Base-by-base conservation (phyloP, 1,140 invertebrate species). In the Macrotrachela quadricornifera region DNA sequence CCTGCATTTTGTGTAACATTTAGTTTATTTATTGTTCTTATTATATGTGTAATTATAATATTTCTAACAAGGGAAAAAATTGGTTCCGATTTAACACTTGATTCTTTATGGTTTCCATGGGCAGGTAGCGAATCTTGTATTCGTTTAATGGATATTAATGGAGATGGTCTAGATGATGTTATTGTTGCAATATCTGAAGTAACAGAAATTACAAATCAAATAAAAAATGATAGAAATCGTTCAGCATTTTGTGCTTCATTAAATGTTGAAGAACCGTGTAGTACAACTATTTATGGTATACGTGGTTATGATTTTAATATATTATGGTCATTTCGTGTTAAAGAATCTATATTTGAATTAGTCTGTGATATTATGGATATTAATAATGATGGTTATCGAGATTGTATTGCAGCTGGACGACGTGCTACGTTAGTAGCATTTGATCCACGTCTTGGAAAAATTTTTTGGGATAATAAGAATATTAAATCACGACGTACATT, bases 401-500 rank as follows among this genome's bases (percentile, higher is more conserved):
- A 67, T 51, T 68, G 66, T 56, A 57, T 68, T 21, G 57, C 61
- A 9, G 57, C 59, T 48, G 66, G 66, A 13, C 53, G 61, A 40
- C 51, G 54, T 15, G 55, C 54, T 0, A 60, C 61, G 3, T 21
- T 62, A n/a, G 52, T 63, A 18, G 66, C 64, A 21, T 57, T 68
- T 36, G 57, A 65, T 49, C 54, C 62, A 10, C 46, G 46, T 10
- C 63, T 56, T 44, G 65, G 65, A 64, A 46, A 44, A 50, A 49
- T 42, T 0, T 51, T 51, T 18, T 50, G 49, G 49, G 49, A 50
- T 21, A 13, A 10, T 21, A 42, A 17, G 14, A 42, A 42, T 42
- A 42, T 21, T 2, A 14, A 42, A 42, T 42, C 1, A 14, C 11
- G 41, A n/a, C 41, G 42, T 30, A 15, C 16, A 21, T 10, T 18